A percentile compares a stretch with the other conserved stretches of the same genome.
These are phyloP conservation scores for Colletes gigas DNA, from an alignment of 1,140 invertebrate genomes.

Conservation along the genomic window DNA sequence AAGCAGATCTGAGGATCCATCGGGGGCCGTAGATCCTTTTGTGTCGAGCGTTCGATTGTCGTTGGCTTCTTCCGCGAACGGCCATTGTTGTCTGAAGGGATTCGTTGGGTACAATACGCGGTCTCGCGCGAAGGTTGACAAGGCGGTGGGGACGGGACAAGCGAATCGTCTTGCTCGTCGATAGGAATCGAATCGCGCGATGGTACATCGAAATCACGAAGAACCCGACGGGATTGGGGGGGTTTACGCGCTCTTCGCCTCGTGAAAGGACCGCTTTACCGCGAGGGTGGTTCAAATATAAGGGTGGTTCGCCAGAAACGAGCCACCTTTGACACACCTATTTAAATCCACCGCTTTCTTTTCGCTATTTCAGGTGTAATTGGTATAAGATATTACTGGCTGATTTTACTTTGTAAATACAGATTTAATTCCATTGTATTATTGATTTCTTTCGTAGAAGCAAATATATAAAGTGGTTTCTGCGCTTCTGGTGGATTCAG, in stretches of 20 bases:
- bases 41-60: neutral
- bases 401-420: too few species aligned
- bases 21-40: neutral
- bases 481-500: neutral
- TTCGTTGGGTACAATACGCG: neutral
- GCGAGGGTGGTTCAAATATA: too few species aligned
- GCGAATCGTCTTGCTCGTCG: neutral
- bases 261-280: neutral
- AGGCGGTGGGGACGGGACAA: neutral
- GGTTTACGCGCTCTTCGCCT: neutral
- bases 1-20: neutral
- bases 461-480: neutral
- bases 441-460: too few species aligned
- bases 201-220: neutral
- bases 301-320: too few species aligned
- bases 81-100: constrained; percentile 5
- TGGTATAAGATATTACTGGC: too few species aligned
- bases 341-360: too few species aligned
- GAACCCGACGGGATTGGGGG: neutral
- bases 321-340: too few species aligned
- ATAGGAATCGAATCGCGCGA: neutral
- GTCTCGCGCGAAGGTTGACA: neutral
- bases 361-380: too few species aligned
- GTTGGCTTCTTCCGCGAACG: neutral
- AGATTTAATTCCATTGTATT: too few species aligned